These are phyloP conservation scores for Anthopleura xanthogrammica DNA, from an alignment of 92 coral and sea anemone species.

Conservation along the genomic window DNA sequence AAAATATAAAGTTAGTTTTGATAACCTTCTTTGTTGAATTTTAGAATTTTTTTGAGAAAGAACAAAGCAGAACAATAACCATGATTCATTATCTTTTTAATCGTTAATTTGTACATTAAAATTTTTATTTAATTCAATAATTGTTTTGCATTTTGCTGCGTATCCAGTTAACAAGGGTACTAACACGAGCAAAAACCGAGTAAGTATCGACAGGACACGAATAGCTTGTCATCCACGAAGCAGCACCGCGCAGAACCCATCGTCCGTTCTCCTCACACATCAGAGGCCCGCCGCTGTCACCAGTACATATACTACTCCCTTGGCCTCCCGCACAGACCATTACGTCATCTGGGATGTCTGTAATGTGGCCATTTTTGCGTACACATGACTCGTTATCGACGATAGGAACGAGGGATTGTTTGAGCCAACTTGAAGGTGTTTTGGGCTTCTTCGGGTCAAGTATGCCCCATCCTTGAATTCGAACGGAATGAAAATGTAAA, in stretches of 20 bases:
- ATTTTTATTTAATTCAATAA: no score
- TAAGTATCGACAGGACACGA: slow-evolving; percentile 47
- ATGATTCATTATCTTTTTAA: no score
- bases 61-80: no score
- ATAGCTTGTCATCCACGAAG: slow-evolving; percentile 58
- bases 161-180: slow-evolving; percentile 59
- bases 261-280: slow-evolving; percentile 37
- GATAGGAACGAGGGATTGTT: slow-evolving; percentile 46
- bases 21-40: no score
- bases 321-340: slow-evolving; percentile 68
- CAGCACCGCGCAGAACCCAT: slow-evolving; percentile 59
- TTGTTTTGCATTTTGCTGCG: background rate
- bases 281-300: slow-evolving; percentile 64
- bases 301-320: slow-evolving; percentile 54
- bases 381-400: slow-evolving; percentile 37
- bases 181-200: slow-evolving; percentile 55
- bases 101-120: no score
- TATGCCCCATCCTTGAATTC: slow-evolving; percentile 53
- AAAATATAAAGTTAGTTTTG: no score
- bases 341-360: slow-evolving; percentile 24
- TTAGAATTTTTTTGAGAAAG: no score
- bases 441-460: slow-evolving; percentile 7
- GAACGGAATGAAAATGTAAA: background rate
- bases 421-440: slow-evolving; percentile 31
- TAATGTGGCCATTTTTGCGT: slow-evolving; percentile 20